phyloP scores from a whole-genome alignment of 1,140 invertebrate genomes.

The Cecropterus lyciades region DNA sequence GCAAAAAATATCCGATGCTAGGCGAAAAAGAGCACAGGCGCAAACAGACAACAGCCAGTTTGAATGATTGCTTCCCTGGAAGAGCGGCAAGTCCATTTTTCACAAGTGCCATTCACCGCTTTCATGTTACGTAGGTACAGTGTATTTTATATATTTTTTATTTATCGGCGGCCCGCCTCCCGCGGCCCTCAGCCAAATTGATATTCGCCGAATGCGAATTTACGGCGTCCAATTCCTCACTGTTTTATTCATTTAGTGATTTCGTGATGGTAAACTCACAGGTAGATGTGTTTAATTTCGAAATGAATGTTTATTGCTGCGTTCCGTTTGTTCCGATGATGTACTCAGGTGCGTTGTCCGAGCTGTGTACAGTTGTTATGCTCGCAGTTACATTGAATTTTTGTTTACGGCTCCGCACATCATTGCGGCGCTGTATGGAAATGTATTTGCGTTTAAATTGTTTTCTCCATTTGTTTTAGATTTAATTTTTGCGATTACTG shows the following conservation, averaged over 20 bases:
- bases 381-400: conserved; percentile 37
- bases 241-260: conserved; percentile 83
- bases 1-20: conserved; percentile 70
- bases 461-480: conserved; percentile 14
- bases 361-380: conserved; percentile 32
- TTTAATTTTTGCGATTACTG: conserved; percentile 16
- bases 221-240: conserved; percentile 76
- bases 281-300: conserved; percentile 82
- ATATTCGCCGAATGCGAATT: conserved; percentile 81
- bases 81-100: conserved; percentile 84
- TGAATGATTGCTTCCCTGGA: conserved; percentile 83
- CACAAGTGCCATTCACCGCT: conserved; percentile 83
- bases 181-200: conserved; percentile 71
- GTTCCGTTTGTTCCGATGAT: conserved; percentile 74
- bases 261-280: conserved; percentile 78
- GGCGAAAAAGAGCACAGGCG: conserved; percentile 79
- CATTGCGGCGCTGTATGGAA: conserved; percentile 22
- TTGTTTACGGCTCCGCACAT: conserved; percentile 34
- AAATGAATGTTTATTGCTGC: conserved; percentile 81
- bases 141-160: conserved; percentile 82
- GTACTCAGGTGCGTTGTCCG: conserved; percentile 38
- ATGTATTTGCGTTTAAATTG: conserved; percentile 33
- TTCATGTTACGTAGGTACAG: conserved; percentile 75
- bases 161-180: conserved; percentile 67
- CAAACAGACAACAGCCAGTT: conserved; percentile 82